These are phyloP conservation scores for Coracias cyanogaster DNA, from an alignment of 2,797 vertebrate species.

Conservation along the genomic window DNA sequence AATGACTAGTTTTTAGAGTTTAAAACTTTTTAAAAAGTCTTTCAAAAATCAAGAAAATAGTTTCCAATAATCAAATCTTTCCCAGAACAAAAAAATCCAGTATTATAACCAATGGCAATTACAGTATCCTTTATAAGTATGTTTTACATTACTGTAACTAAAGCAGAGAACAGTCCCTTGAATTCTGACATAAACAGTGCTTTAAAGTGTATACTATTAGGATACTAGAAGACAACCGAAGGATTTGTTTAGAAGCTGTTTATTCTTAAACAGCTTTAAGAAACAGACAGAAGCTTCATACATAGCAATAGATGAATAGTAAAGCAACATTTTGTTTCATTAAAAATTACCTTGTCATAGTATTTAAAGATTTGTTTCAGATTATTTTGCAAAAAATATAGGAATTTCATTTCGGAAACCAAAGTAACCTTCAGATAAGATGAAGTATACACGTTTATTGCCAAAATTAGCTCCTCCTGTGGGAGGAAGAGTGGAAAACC, in stretches of 20 bases:
- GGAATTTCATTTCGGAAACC: not conserved
- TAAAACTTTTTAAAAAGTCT: fast-evolving
- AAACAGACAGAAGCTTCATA: not conserved
- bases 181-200: not conserved
- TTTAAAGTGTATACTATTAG: not conserved
- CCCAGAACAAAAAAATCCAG: not conserved
- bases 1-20: not conserved
- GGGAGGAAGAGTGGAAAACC: not conserved
- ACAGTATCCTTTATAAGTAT: not conserved
- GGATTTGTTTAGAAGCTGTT: constrained; percentile 12
- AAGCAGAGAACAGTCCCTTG: not conserved
- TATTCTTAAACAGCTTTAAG: not conserved
- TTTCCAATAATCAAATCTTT: not conserved
- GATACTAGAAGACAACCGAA: not conserved
- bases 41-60: not conserved
- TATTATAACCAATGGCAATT: not conserved
- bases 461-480: not conserved
- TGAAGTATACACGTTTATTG: not conserved
- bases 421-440: not conserved
- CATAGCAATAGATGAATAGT: not conserved
- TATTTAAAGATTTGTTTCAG: constrained; percentile 13
- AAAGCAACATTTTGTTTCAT: not conserved
- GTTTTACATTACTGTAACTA: not conserved
- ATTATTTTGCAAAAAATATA: constrained; percentile 16
- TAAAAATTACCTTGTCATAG: not conserved